A percentile compares a stretch with the other conserved stretches of the same genome.
phyloP scores from a whole-genome alignment of 2,888 invertebrate genomes.

The Epistrophella euchroma region DNA sequence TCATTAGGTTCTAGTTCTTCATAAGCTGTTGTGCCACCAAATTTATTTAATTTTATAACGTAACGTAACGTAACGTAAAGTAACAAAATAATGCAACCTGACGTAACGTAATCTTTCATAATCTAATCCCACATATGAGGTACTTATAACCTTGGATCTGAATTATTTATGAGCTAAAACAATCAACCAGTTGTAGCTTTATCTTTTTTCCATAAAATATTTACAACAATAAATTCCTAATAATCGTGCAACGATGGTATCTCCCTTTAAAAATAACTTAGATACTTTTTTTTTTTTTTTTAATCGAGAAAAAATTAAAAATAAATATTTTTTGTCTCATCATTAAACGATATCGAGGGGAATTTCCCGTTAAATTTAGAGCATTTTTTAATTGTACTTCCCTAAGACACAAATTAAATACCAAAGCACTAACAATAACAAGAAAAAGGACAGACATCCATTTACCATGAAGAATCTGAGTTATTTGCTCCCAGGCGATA shows the following conservation, averaged over 20 bases:
- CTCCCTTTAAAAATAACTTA: constrained; percentile 1
- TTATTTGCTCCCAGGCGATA: constrained; percentile 59
- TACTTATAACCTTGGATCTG: no score
- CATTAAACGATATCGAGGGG: not conserved
- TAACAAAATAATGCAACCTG: no score
- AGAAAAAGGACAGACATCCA: not conserved
- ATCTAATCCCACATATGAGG: no score
- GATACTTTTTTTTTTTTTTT: constrained; percentile 19
- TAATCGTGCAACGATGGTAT: not conserved
- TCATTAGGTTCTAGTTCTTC: no score
- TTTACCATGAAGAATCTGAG: constrained; percentile 45
- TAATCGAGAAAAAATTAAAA: constrained; percentile 3
- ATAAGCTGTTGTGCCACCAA: no score
- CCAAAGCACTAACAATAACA: not conserved
- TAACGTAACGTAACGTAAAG: no score
- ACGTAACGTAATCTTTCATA: no score
- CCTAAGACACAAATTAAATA: constrained; percentile 3
- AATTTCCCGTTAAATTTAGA: constrained; percentile 25
- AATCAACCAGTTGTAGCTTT: not conserved
- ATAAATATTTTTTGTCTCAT: not conserved
- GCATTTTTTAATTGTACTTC: constrained; percentile 59
- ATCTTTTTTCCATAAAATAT: not conserved
- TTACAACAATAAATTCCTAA: not conserved
- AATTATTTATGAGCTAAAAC: not conserved
- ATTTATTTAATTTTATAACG: no score